These are phyloP conservation scores for Phrynocephalus vlangalii DNA, from an alignment of 2,797 vertebrate genomes.

Conservation along the genomic window DNA sequence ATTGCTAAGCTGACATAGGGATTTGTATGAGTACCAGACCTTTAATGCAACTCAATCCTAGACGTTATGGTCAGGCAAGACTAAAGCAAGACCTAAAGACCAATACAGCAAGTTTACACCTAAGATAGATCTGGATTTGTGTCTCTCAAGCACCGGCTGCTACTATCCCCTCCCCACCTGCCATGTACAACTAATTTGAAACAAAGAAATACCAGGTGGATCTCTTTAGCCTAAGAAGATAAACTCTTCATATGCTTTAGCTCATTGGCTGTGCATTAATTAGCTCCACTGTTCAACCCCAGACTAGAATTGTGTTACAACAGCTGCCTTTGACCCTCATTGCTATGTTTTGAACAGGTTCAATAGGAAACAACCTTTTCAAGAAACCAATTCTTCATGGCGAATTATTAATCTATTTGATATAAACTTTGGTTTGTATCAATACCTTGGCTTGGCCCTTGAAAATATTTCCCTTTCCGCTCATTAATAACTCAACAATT, in stretches of 20 bases:
- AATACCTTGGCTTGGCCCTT: neutral
- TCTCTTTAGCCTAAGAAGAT: neutral
- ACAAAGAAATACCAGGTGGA: neutral
- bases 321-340: neutral
- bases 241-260: too few species aligned
- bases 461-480: neutral
- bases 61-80: neutral
- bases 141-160: neutral
- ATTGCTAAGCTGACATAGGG: neutral
- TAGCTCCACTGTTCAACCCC: neutral
- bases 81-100: neutral
- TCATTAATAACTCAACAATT: neutral
- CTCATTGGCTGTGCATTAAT: neutral
- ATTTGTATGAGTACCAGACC: neutral
- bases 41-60: neutral
- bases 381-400: neutral
- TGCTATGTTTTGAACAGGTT: neutral
- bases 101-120: neutral
- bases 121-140: neutral
- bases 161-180: too few species aligned
- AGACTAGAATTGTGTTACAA: neutral
- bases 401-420: too few species aligned
- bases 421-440: too few species aligned
- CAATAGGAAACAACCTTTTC: neutral
- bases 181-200: too few species aligned